A percentile compares a stretch with the other conserved stretches of the same genome.
Conservation (phyloP, 2,797 vertebrate species). For the Hipposideros larvatus region DNA sequence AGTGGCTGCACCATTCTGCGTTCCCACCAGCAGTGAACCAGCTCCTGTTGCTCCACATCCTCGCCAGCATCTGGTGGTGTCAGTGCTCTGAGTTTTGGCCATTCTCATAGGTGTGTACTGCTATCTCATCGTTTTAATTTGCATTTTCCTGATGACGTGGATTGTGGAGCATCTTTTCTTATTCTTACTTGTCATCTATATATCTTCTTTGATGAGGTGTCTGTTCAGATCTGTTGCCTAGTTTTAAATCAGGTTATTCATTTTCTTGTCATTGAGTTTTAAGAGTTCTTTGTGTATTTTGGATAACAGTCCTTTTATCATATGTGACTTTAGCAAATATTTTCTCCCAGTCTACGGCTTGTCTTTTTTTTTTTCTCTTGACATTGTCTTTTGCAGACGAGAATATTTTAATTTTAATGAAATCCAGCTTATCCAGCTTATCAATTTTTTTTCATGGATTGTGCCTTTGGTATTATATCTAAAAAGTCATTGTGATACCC, state of each 20-base stretch:
- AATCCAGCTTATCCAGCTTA: background rate
- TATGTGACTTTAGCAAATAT: background rate
- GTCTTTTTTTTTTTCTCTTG: background rate
- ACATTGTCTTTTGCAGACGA: background rate
- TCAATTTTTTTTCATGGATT: background rate
- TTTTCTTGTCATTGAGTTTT: conserved; percentile 29
- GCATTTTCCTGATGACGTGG: background rate
- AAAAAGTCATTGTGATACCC: background rate
- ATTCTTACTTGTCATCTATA: background rate
- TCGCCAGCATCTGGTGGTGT: background rate
- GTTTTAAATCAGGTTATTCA: background rate
- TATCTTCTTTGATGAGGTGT: background rate
- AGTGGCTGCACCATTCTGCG: background rate
- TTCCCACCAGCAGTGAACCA: background rate
- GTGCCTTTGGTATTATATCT: background rate
- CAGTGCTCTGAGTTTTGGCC: background rate
- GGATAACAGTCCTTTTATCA: background rate
- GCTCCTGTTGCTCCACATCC: no score
- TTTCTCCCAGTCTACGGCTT: background rate
- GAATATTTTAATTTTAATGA: background rate
- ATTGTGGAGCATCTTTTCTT: background rate
- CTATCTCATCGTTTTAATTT: background rate
- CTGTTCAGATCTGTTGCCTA: background rate
- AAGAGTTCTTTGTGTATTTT: conserved; percentile 2
- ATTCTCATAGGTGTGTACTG: background rate